Conservation (phyloP, 2,797 vertebrate species). For the Hephaestus fuliginosus region DNA sequence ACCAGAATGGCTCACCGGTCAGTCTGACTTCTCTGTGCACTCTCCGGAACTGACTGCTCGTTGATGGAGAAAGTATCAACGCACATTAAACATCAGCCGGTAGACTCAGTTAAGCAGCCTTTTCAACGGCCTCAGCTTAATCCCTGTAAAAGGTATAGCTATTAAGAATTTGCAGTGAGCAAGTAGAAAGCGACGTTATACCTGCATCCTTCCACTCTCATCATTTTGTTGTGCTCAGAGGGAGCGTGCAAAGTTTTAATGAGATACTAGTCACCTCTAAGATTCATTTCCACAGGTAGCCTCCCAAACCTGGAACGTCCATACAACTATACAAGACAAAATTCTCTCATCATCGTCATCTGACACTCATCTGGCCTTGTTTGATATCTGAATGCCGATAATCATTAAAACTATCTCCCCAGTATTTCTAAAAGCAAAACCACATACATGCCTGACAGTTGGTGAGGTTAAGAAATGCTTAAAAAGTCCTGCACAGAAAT, state of each 20-base stretch:
- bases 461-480: not conserved
- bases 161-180: not conserved
- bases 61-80: conserved; percentile 21
- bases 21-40: not conserved
- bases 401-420: not conserved
- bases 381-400: not conserved
- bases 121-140: conserved; percentile 8
- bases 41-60: conserved; percentile 12
- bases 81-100: conserved; percentile 18
- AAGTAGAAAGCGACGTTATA: not conserved
- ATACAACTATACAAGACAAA: not conserved
- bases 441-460: not conserved
- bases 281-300: not conserved
- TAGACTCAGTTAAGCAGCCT: not conserved
- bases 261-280: conserved; percentile 6
- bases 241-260: conserved; percentile 13
- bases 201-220: conserved; percentile 18
- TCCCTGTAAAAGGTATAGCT: not conserved
- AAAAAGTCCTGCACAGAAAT: conserved; percentile 3
- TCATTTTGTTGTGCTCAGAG: conserved; percentile 8
- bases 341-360: not conserved
- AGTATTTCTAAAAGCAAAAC: not conserved
- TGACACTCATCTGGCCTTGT: not conserved
- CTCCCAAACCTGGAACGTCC: not conserved
- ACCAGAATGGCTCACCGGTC: not conserved